Base-by-base conservation (phyloP, 1,140 invertebrate species). In the Dendroctonus ponderosae region DNA sequence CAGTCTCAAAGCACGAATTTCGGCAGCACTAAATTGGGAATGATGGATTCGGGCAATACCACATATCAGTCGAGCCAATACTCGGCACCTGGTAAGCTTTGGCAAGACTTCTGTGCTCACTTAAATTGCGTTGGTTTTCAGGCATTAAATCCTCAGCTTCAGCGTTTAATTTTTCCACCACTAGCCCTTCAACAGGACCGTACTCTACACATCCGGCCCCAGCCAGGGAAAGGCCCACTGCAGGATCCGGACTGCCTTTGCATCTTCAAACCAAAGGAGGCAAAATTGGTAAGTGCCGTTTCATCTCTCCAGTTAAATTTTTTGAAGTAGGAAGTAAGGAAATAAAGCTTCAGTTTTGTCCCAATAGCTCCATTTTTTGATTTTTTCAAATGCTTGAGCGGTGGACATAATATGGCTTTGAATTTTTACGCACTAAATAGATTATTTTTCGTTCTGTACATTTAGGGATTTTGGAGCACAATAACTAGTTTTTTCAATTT, bases 141-240 rank as follows among this genome's bases (percentile, higher is more conserved):
- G 61, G 81, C 4, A 76, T 80, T 40, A 80, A 81, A 70, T 83
- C 81, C 26, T 85, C 84, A n/a, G 78, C 83, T 14, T 83, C 83
- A 44, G 83, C 78, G 62, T 84, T 82, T 67, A 84, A 82, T 14
- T 84, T 84, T 57, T 66, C 67, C 12, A 80, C 83, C 41, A 79
- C 82, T 38, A 51, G 14, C 14, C 62, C 74, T 15, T 77, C 80
- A 6, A 78, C 82, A 39, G 82, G 82, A 62, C 79, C 81, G 2
- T 83, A 84, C 66, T 83, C 79, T 6, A 79, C 83, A 71, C 80
- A 83, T 70, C 82, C 82, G 7, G 82, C 83, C 74, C 81, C 82
- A 70, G 70, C 72, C 0, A 69, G 83, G 77, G 76, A 81, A 40
- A 77, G 81, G 66, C 83, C 82, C 57, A 79, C 82, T 67, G 80